Evolutionary conservation across 2,113 vertebrate species (phyloP).

Genomic region (Fulmarus glacialis): DNA sequence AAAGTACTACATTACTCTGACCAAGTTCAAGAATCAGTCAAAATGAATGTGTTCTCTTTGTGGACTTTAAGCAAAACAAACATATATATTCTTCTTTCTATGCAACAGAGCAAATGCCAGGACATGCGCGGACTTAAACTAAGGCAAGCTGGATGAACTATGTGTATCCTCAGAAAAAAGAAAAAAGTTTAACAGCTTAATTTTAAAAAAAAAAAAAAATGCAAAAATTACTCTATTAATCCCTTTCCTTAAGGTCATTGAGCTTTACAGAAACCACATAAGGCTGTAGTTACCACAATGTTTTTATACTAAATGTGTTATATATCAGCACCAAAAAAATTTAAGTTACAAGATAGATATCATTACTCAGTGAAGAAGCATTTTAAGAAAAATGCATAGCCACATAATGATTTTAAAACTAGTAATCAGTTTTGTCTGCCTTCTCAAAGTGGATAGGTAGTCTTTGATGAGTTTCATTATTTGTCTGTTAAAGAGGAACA

Average conservation of each 20-base stretch:
- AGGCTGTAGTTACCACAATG: background rate
- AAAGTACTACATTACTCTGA: background rate
- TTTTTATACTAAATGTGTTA: background rate
- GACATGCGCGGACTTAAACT: background rate
- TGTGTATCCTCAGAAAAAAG: background rate
- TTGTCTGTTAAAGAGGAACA: background rate
- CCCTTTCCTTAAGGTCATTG: background rate
- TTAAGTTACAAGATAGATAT: background rate
- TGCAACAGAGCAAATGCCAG: background rate
- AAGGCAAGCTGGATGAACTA: background rate
- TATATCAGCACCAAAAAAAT: background rate
- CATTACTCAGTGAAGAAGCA: background rate
- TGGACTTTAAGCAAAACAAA: background rate
- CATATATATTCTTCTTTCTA: background rate
- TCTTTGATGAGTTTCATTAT: background rate
- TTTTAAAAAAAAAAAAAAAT: background rate
- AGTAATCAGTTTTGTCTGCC: background rate
- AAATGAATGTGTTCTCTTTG: background rate
- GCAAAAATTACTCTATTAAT: background rate
- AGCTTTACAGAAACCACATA: background rate
- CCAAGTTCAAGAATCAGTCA: background rate
- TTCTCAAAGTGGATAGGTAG: background rate
- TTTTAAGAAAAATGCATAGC: background rate
- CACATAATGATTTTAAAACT: background rate
- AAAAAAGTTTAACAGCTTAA: background rate